phyloP scores from a whole-genome alignment of 2,888 invertebrate genomes.

The Lycia hirtaria region DNA sequence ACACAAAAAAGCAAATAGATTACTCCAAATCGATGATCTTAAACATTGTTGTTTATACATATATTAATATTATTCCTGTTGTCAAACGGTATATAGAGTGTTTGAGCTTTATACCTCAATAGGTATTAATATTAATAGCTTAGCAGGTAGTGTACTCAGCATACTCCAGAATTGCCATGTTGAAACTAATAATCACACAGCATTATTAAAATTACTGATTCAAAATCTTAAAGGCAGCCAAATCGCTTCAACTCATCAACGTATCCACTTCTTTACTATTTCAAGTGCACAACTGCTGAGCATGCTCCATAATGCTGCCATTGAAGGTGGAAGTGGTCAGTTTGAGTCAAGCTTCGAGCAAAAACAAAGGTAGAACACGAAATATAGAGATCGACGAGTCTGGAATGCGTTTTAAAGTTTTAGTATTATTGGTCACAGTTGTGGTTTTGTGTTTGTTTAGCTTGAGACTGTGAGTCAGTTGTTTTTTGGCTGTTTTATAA shows the following conservation, averaged over 20 bases:
- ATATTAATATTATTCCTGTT: too few relatives aligned
- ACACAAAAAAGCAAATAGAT: too few relatives aligned
- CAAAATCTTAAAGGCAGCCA: too few relatives aligned
- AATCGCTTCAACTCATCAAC: background rate
- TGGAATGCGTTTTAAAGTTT: conserved; percentile 13
- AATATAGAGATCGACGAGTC: conserved; percentile 47
- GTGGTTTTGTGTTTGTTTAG: background rate
- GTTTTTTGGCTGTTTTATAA: too few relatives aligned
- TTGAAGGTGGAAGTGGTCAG: conserved; percentile 66
- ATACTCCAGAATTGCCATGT: too few relatives aligned
- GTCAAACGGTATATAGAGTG: too few relatives aligned
- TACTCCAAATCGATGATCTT: too few relatives aligned
- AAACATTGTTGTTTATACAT: too few relatives aligned
- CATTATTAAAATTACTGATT: background rate
- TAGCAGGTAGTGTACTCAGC: too few relatives aligned
- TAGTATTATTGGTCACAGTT: background rate
- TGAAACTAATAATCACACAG: background rate
- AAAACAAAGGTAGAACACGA: conserved; percentile 55
- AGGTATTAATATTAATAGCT: too few relatives aligned
- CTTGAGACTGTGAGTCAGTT: background rate
- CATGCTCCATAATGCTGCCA: conserved; percentile 66
- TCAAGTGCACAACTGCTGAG: conserved; percentile 66
- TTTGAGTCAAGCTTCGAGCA: conserved; percentile 53
- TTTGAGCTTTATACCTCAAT: too few relatives aligned
- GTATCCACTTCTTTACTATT: conserved; percentile 42